Percentiles rank a stretch among this genome's conserved stretches.
Evolutionary conservation across 2,797 vertebrate genomes (phyloP).

Genomic region (Merluccius polli): DNA sequence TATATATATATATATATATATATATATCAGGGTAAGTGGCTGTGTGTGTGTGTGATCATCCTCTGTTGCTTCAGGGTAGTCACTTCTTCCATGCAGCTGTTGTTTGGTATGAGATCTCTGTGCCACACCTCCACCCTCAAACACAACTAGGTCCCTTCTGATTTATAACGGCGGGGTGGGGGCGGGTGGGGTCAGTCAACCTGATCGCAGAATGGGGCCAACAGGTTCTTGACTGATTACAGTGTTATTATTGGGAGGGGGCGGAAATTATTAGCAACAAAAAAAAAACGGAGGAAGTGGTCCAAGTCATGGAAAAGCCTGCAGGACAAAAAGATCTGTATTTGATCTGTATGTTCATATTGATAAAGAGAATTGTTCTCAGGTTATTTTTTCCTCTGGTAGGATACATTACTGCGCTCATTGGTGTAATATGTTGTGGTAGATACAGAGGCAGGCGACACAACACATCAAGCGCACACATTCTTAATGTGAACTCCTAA

Average conservation of each 20-base stretch:
- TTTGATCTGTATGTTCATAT: not conserved
- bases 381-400: not conserved
- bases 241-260: constrained; percentile 25
- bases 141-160: constrained; percentile 38
- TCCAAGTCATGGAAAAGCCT: constrained; percentile 34
- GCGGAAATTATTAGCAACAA: constrained; percentile 31
- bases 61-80: constrained; percentile 7
- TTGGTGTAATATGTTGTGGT: not conserved
- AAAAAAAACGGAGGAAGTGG: constrained; percentile 27
- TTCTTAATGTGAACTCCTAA: not conserved
- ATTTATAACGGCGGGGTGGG: not conserved
- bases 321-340: constrained; percentile 29
- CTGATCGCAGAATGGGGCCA: constrained; percentile 23
- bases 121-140: constrained; percentile 57
- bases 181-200: constrained; percentile 25
- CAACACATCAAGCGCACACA: not conserved
- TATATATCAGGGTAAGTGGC: not conserved
- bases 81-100: constrained; percentile 56
- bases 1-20: no score
- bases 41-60: constrained; percentile 9
- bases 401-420: not conserved
- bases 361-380: not conserved
- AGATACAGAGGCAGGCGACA: not conserved
- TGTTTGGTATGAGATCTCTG: constrained; percentile 46
- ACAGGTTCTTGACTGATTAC: constrained; percentile 28